Conservation (phyloP, 1,140 invertebrate genomes). For the Leptinotarsa undecemlineata region DNA sequence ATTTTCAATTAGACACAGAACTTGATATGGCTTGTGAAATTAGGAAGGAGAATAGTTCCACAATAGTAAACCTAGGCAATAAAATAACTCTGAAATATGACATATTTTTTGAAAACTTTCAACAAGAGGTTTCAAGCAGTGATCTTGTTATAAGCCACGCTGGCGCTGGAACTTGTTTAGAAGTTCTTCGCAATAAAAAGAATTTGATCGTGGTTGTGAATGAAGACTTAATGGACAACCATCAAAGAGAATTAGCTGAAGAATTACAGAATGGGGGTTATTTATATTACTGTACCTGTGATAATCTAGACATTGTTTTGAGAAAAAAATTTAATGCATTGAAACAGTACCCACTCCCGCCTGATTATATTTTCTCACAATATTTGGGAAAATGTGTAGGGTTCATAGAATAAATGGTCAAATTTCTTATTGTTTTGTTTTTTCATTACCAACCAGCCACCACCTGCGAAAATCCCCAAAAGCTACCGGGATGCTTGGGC, state of each 20-base stretch:
- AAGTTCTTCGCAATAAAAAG: constrained; percentile 78
- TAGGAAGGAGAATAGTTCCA: constrained; percentile 1
- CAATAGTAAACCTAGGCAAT: constrained; percentile 36
- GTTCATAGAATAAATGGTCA: constrained; percentile 46
- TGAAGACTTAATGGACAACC: constrained; percentile 91
- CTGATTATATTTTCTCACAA: constrained; percentile 60
- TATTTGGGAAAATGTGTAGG: constrained; percentile 66
- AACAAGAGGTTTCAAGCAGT: constrained; percentile 73
- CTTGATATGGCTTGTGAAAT: constrained; percentile 7
- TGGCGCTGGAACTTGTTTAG: constrained; percentile 91
- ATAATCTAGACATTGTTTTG: constrained; percentile 63
- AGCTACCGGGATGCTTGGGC: too few relatives aligned
- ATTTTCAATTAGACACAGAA: constrained; percentile 22
- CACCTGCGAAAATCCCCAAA: too few relatives aligned
- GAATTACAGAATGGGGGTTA: constrained; percentile 74
- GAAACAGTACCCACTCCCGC: constrained; percentile 63
- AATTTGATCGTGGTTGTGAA: constrained; percentile 92
- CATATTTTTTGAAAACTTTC: constrained; percentile 69
- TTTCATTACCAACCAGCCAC: too few relatives aligned
- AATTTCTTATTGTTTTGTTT: not conserved
- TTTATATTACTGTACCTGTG: constrained; percentile 75
- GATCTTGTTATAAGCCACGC: constrained; percentile 92
- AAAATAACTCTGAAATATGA: constrained; percentile 60
- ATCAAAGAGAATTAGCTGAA: constrained; percentile 90
- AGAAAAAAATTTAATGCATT: constrained; percentile 63